Evolutionary conservation across 2,888 invertebrate species (phyloP).

Genomic region (Epinotia nisella): DNA sequence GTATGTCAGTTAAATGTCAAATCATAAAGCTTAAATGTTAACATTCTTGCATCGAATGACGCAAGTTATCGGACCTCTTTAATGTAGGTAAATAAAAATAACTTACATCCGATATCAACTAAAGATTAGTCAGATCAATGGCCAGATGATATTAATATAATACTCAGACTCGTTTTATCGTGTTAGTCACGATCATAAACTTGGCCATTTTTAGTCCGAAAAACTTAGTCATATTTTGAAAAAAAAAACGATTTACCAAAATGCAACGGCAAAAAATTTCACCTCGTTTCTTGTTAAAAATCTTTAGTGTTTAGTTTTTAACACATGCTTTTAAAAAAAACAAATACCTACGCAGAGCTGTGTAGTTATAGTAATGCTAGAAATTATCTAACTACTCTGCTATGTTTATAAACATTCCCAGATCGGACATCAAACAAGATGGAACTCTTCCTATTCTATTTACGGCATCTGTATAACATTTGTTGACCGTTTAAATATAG

Average conservation of each 20-base stretch:
- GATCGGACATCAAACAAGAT: conserved; percentile 39
- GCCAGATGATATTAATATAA: neutral
- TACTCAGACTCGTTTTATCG: no score
- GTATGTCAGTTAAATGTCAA: conserved; percentile 34
- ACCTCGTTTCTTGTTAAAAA: no score
- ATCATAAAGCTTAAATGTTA: conserved; percentile 4
- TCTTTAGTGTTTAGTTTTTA: no score
- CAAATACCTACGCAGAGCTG: neutral
- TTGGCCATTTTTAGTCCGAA: no score
- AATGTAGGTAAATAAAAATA: neutral
- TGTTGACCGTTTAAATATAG: conserved; percentile 36
- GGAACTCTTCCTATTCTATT: conserved; percentile 24
- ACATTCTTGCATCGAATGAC: neutral
- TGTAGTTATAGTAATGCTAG: neutral
- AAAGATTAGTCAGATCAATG: no score
- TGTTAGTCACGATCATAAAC: no score
- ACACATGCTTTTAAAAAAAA: no score
- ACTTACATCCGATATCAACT: neutral
- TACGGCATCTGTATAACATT: conserved; percentile 44
- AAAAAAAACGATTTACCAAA: no score
- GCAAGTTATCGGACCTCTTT: conserved; percentile 25
- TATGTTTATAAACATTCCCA: conserved; percentile 27
- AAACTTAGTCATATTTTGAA: no score
- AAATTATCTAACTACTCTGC: neutral
- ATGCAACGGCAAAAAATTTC: no score